Evolutionary conservation across 2,797 vertebrate species (phyloP).

Genomic region (Microctenopoma steveboyesi): DNA sequence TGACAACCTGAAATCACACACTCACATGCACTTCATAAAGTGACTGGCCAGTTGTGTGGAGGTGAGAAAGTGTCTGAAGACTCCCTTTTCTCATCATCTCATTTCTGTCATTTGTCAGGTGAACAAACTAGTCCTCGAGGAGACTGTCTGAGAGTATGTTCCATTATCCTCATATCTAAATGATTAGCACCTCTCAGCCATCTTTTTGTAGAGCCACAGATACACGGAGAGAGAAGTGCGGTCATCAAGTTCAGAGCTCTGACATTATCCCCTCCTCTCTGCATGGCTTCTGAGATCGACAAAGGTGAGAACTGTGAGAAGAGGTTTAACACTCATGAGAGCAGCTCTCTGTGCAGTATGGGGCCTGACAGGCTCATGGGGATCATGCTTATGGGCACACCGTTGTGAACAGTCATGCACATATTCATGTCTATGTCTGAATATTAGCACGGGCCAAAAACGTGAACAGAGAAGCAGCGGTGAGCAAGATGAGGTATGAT

Average conservation of each 20-base stretch:
- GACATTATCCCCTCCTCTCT: conserved; percentile 29
- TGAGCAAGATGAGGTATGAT: conserved; percentile 71
- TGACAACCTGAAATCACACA: neutral
- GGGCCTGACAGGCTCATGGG: conserved; percentile 24
- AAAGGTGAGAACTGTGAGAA: conserved; percentile 3
- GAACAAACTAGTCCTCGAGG: neutral
- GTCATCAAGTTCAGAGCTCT: conserved; percentile 5
- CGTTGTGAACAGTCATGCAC: neutral
- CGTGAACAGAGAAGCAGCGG: conserved; percentile 45
- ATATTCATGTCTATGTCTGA: conserved; percentile 6
- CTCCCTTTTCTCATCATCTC: neutral
- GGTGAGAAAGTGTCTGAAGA: neutral
- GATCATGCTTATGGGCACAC: neutral
- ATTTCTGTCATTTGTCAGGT: neutral
- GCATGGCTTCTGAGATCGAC: conserved; percentile 26
- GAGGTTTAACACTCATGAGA: conserved; percentile 30
- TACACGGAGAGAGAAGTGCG: neutral
- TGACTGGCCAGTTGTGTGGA: neutral
- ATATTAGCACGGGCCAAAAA: conserved; percentile 48
- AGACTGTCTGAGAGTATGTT: neutral
- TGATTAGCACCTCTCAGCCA: neutral
- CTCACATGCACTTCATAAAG: neutral
- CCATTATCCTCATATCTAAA: neutral
- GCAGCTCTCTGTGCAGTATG: conserved; percentile 24
- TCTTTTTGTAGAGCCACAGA: no score